Base-by-base conservation (phyloP, 2,113 vertebrate species). In the Cyanoramphus novaezelandiae region DNA sequence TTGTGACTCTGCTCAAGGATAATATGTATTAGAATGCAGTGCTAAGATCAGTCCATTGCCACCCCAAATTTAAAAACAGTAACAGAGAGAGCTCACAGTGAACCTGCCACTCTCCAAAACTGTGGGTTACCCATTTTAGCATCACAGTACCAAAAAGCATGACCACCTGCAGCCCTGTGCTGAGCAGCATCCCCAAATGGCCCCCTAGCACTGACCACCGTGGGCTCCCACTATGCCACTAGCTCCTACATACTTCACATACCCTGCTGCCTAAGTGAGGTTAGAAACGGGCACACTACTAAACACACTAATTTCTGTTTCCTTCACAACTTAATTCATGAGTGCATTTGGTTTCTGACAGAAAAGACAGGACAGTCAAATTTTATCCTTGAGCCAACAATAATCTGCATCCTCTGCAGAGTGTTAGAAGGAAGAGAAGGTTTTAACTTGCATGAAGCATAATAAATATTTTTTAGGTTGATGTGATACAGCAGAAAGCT, bases 361-460 rank as follows among this genome's bases (percentile, higher is more conserved):
- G 71, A 86, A 85, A 90, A 95, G 77, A 92, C 28, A 50, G 53
- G 70, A 80, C 27, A 39, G 95, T 69, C 81, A 82, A 69, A 92
- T 80, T 77, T 77, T 77, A 88, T 91, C 83, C 90, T 88, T 92
- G 79, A 95, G 83, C 47, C 79, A 57, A 77, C 74, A 81, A 64
- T 24, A 83, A 89, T 33, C 74, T 5, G 14, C 11, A 33, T 44
- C 78, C 76, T 91, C 80, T 11, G 53, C 55, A 86, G 68, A 25
- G 64, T 0, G 0, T 75, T 50, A 62, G 67, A 78, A 75, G 71
- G 67, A 29, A 90, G 81, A 79, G 52, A 94, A 97, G 95, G 92
- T 97, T 95, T 86, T 75, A 94, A 94, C 95, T 97, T 97, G 95
- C 97, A 97, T 84, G 94, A 97, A 96, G 93, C 47, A 59, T 95